Evolutionary conservation across 1,140 invertebrate species (phyloP).

Genomic region (Meloidogyne hapla): DNA sequence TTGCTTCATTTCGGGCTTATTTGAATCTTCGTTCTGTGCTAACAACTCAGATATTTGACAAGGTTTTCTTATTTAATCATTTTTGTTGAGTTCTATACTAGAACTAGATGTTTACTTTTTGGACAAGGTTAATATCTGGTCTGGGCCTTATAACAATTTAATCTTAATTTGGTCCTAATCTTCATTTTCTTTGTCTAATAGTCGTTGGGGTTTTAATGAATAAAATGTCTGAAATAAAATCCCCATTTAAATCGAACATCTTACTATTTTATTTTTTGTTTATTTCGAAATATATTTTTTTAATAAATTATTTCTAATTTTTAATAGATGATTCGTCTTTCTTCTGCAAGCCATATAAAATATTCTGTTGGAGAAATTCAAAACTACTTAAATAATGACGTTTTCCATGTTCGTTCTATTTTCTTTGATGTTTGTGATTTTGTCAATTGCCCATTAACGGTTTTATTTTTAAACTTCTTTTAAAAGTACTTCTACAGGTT

Average conservation of each 20-base stretch:
- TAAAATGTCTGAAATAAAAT: no score
- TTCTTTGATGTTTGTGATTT: slow-evolving; percentile 37
- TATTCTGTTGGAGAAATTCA: slow-evolving; percentile 43
- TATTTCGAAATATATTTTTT: no score
- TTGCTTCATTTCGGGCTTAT: slow-evolving; percentile 28
- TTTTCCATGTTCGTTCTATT: slow-evolving; percentile 26
- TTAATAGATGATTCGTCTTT: slow-evolving; percentile 40
- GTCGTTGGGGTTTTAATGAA: no score
- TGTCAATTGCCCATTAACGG: slow-evolving; percentile 42
- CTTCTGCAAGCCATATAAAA: slow-evolving; percentile 27
- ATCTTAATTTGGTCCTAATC: no score
- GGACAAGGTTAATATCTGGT: no score
- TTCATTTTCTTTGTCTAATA: no score
- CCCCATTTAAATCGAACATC: no score
- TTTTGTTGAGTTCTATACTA: neutral
- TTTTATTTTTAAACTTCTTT: slow-evolving; percentile 1
- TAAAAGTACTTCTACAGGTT: slow-evolving; percentile 17
- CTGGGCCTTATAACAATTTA: no score
- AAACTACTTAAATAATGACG: slow-evolving; percentile 36
- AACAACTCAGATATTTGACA: slow-evolving; percentile 33
- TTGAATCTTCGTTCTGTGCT: slow-evolving; percentile 27
- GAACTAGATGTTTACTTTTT: no score
- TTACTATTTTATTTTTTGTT: no score
- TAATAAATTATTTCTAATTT: neutral
- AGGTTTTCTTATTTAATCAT: slow-evolving; percentile 19